Base-by-base conservation (phyloP, 1,140 invertebrate genomes). In the Caenorhabditis remanei region DNA sequence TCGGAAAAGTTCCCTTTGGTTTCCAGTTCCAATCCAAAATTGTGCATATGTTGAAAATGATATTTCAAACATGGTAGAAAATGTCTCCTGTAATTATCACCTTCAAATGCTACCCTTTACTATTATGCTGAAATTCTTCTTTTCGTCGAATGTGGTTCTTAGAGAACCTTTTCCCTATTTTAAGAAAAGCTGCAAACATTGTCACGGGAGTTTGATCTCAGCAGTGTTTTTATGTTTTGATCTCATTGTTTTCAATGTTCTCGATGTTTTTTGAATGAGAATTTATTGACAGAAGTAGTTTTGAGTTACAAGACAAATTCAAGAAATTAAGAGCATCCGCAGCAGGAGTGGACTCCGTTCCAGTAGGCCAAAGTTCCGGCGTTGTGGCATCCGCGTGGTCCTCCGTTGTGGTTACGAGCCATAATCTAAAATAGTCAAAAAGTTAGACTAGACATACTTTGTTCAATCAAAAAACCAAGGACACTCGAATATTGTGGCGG, bases 321-420 rank as follows among this genome's bases (percentile, higher is more conserved):
- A 24, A 32, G 4, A n/a, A 46, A n/a, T 79, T 79, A 79, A 32
- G 46, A 50, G 71, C 71, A 79, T 79, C 71, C 71, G 24, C 71
- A 79, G 21, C 71, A 79, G 46, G 46, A 24, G 40, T 84, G 24
- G 55, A 84, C 82, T 61, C 56, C 56, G 82, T 84, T 84, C 82
- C 82, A 61, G 82, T 84, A 84, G 46, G 82, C 82, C 32, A 58
- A 21, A 16, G 82, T 61, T 46, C 46, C 41, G 48, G 53, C 48
- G 53, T 84, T 61, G 82, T 50, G 71, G 71, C 71, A 79, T 79
- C 71, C 71, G 19, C 43, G 46, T 79, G 71, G 71, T 79, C 71
- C 71, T 79, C 71, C 71, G 71, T 79, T 79, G 46, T 79, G 71
- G 46, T 79, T 79, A 50, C 71, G 71, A n/a, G 71, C 43, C 71